Conservation (phyloP, 2,888 invertebrate genomes). For the Caenorhabditis parvicauda region DNA sequence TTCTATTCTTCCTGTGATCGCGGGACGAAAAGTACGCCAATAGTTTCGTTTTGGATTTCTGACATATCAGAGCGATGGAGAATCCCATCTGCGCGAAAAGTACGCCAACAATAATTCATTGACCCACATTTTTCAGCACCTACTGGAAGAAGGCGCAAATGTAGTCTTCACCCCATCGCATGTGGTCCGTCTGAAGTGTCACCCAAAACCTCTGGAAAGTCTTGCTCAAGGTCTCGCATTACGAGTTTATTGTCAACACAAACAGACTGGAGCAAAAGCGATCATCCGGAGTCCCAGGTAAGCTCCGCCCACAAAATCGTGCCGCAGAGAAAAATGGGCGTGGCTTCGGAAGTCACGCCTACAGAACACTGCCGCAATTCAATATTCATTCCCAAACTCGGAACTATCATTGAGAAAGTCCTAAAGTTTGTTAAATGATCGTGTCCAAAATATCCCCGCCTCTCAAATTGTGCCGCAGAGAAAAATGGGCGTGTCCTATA, state of each 20-base stretch:
- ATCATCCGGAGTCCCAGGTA: conserved; percentile 43
- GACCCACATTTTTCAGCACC: conserved; percentile 51
- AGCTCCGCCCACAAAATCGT: neutral
- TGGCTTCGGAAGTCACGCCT: neutral
- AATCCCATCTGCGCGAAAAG: neutral
- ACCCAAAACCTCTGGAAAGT: conserved; percentile 56
- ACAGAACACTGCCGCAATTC: neutral
- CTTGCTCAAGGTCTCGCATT: conserved; percentile 51
- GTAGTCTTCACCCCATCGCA: conserved; percentile 53
- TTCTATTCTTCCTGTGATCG: no score
- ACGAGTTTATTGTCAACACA: conserved; percentile 42
- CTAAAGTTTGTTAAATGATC: neutral
- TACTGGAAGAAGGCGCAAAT: conserved; percentile 56
- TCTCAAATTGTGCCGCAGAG: neutral
- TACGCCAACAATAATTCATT: neutral
- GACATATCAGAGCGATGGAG: conserved; percentile 2
- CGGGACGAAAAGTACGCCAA: no score
- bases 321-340: neutral
- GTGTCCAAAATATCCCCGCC: conserved; percentile 19
- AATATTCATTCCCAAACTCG: neutral
- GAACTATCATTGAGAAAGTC: neutral
- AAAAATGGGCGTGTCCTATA: neutral
- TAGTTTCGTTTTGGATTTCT: no score
- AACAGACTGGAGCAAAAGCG: conserved; percentile 40
- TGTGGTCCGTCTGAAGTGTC: conserved; percentile 43